Conservation (phyloP, 2,113 vertebrate species). For the Zingel zingel region DNA sequence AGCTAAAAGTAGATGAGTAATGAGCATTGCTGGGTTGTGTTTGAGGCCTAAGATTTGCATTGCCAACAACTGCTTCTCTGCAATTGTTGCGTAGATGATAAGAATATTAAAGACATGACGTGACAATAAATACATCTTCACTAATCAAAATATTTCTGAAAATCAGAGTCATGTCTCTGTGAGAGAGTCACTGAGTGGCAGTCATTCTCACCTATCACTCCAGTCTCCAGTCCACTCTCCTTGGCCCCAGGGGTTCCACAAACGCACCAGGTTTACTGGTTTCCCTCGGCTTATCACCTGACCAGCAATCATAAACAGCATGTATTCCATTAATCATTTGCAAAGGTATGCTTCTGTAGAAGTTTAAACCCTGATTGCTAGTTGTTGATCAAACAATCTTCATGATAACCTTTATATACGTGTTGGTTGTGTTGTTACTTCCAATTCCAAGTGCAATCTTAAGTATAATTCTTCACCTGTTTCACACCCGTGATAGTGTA, state of each 20-base stretch:
- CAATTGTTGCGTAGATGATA: no score
- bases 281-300: conserved; percentile 81
- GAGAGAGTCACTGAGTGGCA: background rate
- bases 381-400: background rate
- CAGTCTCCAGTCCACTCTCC: conserved; percentile 89
- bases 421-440: background rate
- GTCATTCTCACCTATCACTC: conserved; percentile 86
- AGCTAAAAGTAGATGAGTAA: background rate
- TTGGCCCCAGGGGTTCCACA: conserved; percentile 89
- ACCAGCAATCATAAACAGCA: background rate
- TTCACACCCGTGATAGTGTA: conserved; percentile 88
- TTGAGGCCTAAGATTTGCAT: no score
- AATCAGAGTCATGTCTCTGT: background rate
- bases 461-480: conserved; percentile 77
- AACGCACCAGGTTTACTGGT: conserved; percentile 82
- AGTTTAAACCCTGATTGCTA: background rate
- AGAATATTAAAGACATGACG: no score
- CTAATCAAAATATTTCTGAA: background rate
- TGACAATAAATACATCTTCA: background rate
- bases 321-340: no score
- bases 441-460: background rate
- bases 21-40: background rate
- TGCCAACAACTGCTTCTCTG: no score
- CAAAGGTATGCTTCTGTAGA: no score
- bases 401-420: background rate